These are phyloP conservation scores for Heliocidaris tuberculata DNA, from an alignment of 35 echinoderm and acorn worm species.

Conservation along the genomic window DNA sequence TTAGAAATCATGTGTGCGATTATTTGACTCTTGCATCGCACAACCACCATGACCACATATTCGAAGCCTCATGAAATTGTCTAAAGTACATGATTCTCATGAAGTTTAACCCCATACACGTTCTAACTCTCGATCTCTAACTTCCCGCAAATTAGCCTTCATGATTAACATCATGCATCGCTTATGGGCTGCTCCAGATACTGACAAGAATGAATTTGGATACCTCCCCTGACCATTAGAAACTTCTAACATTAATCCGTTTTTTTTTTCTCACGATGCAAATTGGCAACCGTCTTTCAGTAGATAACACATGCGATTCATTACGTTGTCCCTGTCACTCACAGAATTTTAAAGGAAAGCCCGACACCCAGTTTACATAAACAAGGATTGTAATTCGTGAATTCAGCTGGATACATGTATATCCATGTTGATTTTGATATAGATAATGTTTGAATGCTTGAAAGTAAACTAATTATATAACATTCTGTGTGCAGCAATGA, in stretches of 20 bases:
- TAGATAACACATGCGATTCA: background rate
- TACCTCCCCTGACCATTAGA: background rate
- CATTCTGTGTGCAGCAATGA: background rate
- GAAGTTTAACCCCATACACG: background rate
- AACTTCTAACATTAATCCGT: background rate
- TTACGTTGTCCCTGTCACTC: background rate
- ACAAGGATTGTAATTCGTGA: background rate
- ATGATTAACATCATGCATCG: slow-evolving; percentile 1
- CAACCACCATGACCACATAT: background rate
- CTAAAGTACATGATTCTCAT: background rate
- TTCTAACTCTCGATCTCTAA: background rate
- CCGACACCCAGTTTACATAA: background rate
- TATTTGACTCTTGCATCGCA: background rate
- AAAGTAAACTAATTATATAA: background rate
- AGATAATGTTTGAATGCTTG: background rate
- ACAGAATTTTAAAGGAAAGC: background rate
- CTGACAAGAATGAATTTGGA: background rate
- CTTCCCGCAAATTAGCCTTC: background rate
- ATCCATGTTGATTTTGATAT: background rate
- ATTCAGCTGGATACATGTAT: background rate
- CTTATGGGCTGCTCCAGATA: background rate
- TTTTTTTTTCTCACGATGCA: background rate
- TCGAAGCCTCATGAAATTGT: background rate
- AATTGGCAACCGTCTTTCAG: too few species aligned
- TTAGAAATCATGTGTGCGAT: background rate